Evolutionary conservation across 2,888 invertebrate genomes (phyloP).

Genomic region (Shargacucullia verbasci): DNA sequence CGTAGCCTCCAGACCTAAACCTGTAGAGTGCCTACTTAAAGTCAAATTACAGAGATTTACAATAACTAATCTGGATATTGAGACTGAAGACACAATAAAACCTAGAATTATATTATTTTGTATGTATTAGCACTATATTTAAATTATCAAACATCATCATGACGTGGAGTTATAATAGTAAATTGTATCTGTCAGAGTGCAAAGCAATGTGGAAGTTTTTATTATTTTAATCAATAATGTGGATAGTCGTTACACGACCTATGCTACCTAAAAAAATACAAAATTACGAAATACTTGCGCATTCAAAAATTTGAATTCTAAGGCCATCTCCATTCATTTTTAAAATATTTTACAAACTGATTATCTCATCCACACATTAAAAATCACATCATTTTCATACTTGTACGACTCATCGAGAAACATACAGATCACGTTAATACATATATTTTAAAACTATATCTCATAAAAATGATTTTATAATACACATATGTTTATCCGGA

Average conservation of each 20-base stretch:
- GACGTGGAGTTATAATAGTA: too few relatives aligned
- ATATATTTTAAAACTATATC: slow-evolving; percentile 33
- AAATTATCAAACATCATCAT: too few relatives aligned
- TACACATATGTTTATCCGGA: slow-evolving; percentile 37
- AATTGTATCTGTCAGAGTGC: slow-evolving; percentile 3
- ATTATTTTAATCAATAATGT: slow-evolving; percentile 25
- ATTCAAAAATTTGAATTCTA: slow-evolving; percentile 33
- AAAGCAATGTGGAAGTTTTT: slow-evolving; percentile 5
- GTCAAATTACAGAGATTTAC: slow-evolving; percentile 5
- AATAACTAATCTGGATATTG: not conserved
- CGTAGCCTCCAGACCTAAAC: too few relatives aligned
- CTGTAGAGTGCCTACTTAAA: too few relatives aligned
- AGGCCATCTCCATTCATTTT: slow-evolving; percentile 29
- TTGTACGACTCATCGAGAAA: slow-evolving; percentile 25
- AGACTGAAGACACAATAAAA: slow-evolving; percentile 7
- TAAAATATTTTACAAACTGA: slow-evolving; percentile 33
- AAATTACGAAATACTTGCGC: slow-evolving; percentile 42
- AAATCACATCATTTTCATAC: slow-evolving; percentile 31
- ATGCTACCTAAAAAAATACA: slow-evolving; percentile 33
- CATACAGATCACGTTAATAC: slow-evolving; percentile 30
- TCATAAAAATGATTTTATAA: slow-evolving; percentile 43
- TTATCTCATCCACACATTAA: slow-evolving; percentile 29
- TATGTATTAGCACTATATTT: not conserved
- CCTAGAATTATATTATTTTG: not conserved
- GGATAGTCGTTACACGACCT: slow-evolving; percentile 27